Percentiles rank a stretch among this genome's conserved stretches.
phyloP scores from a whole-genome alignment of 2,113 vertebrate species.

The Leuciscus idus region DNA sequence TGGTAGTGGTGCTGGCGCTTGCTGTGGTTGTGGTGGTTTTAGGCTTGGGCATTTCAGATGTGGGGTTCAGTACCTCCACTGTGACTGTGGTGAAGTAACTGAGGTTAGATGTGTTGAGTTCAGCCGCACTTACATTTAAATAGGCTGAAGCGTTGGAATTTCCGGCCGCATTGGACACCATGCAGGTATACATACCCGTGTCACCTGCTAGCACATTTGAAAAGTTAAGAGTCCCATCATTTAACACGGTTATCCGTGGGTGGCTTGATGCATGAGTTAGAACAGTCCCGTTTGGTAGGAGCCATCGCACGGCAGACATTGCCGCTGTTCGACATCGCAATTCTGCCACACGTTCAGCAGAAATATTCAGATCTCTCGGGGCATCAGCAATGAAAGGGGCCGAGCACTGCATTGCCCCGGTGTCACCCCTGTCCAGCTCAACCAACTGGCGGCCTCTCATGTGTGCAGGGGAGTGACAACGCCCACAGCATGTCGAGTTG shows the following conservation, averaged over 20 bases:
- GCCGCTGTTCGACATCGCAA: conserved; percentile 89
- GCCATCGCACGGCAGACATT: conserved; percentile 94
- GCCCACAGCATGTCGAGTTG: conserved; percentile 96
- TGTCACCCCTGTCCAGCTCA: conserved; percentile 91
- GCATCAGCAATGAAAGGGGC: conserved; percentile 95
- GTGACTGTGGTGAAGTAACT: conserved; percentile 98
- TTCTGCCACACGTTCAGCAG: conserved; percentile 91
- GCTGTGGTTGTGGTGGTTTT: conserved; percentile 82
- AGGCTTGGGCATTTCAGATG: conserved; percentile 87
- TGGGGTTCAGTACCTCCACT: conserved; percentile 89
- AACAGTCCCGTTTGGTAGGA: conserved; percentile 91
- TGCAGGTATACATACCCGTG: conserved; percentile 95
- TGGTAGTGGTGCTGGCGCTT: conserved; percentile 74
- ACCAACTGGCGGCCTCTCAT: conserved; percentile 92
- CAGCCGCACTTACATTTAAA: conserved; percentile 94
- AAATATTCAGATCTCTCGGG: conserved; percentile 93
- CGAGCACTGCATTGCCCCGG: conserved; percentile 88
- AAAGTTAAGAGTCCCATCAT: conserved; percentile 95
- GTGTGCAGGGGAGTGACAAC: conserved; percentile 89
- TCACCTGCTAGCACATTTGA: conserved; percentile 89
- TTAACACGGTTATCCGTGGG: conserved; percentile 89
- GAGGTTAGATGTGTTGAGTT: conserved; percentile 96
- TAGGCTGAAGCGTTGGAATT: conserved; percentile 97
- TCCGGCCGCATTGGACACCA: conserved; percentile 96
- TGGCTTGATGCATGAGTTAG: conserved; percentile 93